Evolutionary conservation across 2,888 invertebrate species (phyloP).

Genomic region (Psylliodes chrysocephalus): DNA sequence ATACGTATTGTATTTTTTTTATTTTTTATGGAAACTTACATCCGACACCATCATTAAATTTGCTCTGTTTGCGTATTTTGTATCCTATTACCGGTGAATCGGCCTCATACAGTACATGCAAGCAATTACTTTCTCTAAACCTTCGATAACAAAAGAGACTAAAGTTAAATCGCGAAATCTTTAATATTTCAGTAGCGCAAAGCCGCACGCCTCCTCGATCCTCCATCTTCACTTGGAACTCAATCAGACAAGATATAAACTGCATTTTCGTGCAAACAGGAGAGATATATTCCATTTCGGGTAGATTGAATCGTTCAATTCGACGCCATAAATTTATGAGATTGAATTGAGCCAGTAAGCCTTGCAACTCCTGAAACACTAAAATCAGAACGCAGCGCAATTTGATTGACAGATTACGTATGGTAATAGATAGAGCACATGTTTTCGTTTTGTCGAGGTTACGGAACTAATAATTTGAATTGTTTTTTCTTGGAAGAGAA

Average conservation of each 20-base stretch:
- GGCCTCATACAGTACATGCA: no score
- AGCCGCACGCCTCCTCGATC: not conserved
- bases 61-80: no score
- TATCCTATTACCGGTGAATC: no score
- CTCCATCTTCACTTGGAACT: not conserved
- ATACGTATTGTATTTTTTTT: no score
- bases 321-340: slow-evolving; percentile 17
- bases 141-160: no score
- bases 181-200: no score
- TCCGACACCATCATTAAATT: no score
- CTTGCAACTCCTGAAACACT: slow-evolving; percentile 13
- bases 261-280: slow-evolving; percentile 13
- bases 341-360: slow-evolving; percentile 18
- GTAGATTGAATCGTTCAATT: slow-evolving; percentile 16
- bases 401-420: slow-evolving; percentile 15
- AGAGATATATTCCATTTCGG: slow-evolving; percentile 5
- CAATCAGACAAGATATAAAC: slow-evolving; percentile 13
- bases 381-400: slow-evolving; percentile 7
- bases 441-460: not conserved
- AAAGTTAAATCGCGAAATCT: no score
- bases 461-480: no score
- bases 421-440: not conserved
- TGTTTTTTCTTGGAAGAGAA: no score
- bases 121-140: no score
- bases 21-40: no score